These are phyloP conservation scores for Pseudomyrmex cubaensis DNA, from an alignment of 1,140 invertebrate species.

Conservation along the genomic window DNA sequence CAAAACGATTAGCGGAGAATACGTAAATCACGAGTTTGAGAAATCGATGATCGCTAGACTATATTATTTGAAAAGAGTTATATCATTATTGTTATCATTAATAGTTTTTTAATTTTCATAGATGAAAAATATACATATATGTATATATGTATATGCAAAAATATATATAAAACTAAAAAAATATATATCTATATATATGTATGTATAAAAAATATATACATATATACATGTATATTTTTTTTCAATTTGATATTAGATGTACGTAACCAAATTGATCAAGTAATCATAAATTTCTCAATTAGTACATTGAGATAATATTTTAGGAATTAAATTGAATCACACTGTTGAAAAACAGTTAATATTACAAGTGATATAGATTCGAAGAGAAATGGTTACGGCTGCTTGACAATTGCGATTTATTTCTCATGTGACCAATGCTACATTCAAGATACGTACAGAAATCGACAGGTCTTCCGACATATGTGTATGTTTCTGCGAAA, in stretches of 20 bases:
- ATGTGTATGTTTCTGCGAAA: conserved; percentile 27
- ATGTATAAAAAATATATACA: no score
- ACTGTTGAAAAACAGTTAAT: no score
- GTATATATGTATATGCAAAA: no score
- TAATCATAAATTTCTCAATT: background rate
- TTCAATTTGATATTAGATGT: no score
- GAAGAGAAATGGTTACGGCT: no score
- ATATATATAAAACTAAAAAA: background rate
- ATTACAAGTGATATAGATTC: no score
- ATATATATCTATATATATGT: background rate
- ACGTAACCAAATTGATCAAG: background rate
- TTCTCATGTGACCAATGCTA: conserved; percentile 11
- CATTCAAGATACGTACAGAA: background rate
- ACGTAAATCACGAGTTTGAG: background rate
- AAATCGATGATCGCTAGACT: conserved; percentile 1
- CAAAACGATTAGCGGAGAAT: background rate
- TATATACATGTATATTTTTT: no score
- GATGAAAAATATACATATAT: background rate
- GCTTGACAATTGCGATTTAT: background rate
- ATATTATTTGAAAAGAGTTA: background rate
- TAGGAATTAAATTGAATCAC: conserved; percentile 21
- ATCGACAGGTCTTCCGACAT: conserved; percentile 12
- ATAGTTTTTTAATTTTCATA: background rate
- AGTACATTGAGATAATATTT: background rate
- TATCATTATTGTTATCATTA: no score